Evolutionary conservation across 2,113 vertebrate genomes (phyloP), one percentile per base, ranked within the genome.

Genomic region (Abramis brama): DNA sequence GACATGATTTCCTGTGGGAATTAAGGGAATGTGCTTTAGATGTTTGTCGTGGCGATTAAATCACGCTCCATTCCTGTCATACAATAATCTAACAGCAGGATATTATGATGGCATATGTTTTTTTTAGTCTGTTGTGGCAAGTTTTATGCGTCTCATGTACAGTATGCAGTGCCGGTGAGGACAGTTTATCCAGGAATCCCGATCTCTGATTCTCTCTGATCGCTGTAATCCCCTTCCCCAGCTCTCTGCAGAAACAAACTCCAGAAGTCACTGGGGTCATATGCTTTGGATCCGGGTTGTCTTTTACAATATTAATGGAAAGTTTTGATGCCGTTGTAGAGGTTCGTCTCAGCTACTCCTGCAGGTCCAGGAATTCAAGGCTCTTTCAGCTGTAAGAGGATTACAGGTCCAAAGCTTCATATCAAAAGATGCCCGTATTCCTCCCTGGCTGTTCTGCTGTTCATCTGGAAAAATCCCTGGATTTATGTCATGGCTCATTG

Each of bases 301-400:
- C 71, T 55, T 76, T 78, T 71, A 82, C 75, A 47, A 77, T 77
- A 83, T 52, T 64, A 82, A 43, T 83, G 86, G 85, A 87, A 87
- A 79, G 52, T 87, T 89, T 87, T 85, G 64, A 68, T 78, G 88
- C 43, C 30, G 64, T 78, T 77, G 10, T 80, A n/a, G 71, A 84
- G 82, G 87, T 30, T 81, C 36, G 43, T 57, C 82, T 81, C 30
- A 3, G 11, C 78, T 85, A 43, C 70, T 82, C 64, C 79, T 47
- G 9, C 85, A 71, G 77, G 36, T 88, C 64, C 83, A 85, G 83
- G 87, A 90, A 88, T 88, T 82, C 85, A 73, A 73, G 79, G 86
- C 87, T 88, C 88, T 87, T 90, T 89, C 87, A 90, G 79, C 87
- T 88, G 87, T 87, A 89, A 89, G 86, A 82, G 88, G 90, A 91